phyloP scores from a whole-genome alignment of 2,113 vertebrate species.

The Sorex fumeus region DNA sequence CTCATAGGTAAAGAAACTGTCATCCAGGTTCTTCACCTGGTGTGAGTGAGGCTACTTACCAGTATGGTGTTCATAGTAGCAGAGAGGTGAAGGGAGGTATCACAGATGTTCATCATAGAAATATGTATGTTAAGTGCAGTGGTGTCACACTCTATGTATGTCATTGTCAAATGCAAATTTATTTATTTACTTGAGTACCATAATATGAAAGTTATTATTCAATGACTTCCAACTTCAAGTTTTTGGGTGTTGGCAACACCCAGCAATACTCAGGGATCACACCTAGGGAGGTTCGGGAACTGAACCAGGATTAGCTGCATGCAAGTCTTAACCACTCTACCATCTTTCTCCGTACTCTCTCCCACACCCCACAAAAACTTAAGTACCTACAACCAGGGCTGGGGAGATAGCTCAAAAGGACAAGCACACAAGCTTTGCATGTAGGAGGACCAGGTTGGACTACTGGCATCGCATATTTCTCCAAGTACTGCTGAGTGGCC shows the following conservation, averaged over 20 bases:
- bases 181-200: not conserved
- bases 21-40: not conserved
- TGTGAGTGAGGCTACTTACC: slow-evolving; percentile 15
- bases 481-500: no score
- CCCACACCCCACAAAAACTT: no score
- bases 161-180: not conserved
- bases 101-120: not conserved
- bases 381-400: no score
- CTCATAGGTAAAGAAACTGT: not conserved
- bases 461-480: no score
- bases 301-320: no score
- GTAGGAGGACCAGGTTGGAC: no score
- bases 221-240: not conserved
- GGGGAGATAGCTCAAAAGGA: no score
- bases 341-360: no score
- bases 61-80: not conserved
- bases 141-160: not conserved
- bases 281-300: no score
- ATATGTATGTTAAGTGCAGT: not conserved
- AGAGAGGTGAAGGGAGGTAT: not conserved
- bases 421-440: no score
- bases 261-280: not conserved
- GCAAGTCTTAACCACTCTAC: no score
- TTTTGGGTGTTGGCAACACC: not conserved
- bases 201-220: no score